A percentile compares a stretch with the other conserved stretches of the same genome.
Evolutionary conservation across 2,888 invertebrate genomes (phyloP).

Genomic region (Andrena bicolor): DNA sequence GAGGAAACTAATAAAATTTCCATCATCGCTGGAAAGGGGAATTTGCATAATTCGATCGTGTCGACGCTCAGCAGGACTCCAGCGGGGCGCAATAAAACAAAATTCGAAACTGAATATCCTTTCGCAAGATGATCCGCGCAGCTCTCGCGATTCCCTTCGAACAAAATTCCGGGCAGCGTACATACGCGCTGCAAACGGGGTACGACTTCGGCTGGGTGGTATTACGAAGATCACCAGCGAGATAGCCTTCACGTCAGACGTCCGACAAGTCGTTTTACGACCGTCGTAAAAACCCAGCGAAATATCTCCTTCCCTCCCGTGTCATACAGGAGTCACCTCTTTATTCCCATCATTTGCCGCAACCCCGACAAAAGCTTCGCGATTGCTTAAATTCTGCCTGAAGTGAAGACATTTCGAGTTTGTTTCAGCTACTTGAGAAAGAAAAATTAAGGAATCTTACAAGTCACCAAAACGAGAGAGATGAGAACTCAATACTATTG

Average conservation of each 20-base stretch:
- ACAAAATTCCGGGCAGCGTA: constrained; percentile 20
- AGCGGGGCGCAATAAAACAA: constrained; percentile 42
- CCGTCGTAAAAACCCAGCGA: constrained; percentile 45
- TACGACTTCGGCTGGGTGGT: constrained; percentile 10
- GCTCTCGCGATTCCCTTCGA: constrained; percentile 2
- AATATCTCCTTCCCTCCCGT: constrained; percentile 32
- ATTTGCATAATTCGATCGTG: constrained; percentile 54
- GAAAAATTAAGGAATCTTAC: no score
- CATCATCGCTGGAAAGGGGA: constrained; percentile 35
- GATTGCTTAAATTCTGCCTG: background rate
- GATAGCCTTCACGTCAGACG: constrained; percentile 44
- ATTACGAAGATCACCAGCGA: constrained; percentile 36
- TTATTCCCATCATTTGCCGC: background rate
- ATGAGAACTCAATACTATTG: no score
- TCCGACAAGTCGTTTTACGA: constrained; percentile 52
- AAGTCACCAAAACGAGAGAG: no score
- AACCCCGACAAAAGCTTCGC: background rate
- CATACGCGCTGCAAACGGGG: constrained; percentile 22
- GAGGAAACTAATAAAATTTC: constrained; percentile 56
- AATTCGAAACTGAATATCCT: constrained; percentile 54
- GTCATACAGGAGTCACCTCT: constrained; percentile 11
- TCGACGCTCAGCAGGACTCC: constrained; percentile 26
- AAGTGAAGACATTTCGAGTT: background rate
- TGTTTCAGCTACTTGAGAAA: background rate
- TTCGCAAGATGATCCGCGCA: constrained; percentile 9